Conservation (phyloP, 2,113 vertebrate species). For the Pluvianellus socialis region DNA sequence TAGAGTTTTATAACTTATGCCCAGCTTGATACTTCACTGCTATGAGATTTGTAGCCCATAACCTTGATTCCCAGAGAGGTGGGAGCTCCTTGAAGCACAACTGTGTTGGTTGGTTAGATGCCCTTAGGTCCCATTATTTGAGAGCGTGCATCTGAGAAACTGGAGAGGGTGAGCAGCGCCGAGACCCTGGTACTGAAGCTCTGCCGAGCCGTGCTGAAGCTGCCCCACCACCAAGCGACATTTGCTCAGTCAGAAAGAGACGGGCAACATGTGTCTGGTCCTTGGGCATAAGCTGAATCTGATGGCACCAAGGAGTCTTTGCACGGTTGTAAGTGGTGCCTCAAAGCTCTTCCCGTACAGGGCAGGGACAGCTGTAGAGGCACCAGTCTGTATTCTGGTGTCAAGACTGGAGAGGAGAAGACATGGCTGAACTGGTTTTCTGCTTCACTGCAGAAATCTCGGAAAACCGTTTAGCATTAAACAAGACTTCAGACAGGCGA, state of each 20-base stretch:
- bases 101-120: background rate
- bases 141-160: background rate
- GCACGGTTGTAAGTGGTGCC: accelerated
- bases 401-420: background rate
- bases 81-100: background rate
- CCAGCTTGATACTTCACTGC: background rate
- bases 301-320: background rate
- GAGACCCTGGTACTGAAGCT: background rate
- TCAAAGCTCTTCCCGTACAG: background rate
- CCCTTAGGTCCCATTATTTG: background rate
- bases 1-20: background rate
- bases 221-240: background rate
- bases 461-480: background rate
- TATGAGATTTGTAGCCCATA: background rate
- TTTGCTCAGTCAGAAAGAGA: background rate
- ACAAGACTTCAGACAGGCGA: background rate
- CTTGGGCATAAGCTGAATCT: background rate
- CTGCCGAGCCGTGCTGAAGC: background rate
- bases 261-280: background rate
- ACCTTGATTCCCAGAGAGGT: background rate
- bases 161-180: background rate
- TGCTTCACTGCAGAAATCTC: background rate
- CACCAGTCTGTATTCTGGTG: background rate
- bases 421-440: background rate
- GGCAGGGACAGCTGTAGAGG: background rate